Conservation (phyloP, 2,113 vertebrate species). For the Phaethornis superciliosus region DNA sequence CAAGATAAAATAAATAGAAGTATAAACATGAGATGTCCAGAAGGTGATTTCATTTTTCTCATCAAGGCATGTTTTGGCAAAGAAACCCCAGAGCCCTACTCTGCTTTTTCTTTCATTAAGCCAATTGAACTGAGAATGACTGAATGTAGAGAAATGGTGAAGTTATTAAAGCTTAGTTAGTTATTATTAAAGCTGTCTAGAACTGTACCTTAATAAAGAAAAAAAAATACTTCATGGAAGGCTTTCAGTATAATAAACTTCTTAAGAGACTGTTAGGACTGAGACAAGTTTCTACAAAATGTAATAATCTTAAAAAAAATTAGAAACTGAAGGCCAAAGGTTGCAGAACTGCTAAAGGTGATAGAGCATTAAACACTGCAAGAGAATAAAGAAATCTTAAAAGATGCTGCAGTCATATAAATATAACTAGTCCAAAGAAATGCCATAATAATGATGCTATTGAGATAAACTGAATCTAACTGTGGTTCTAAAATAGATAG, state of each 20-base stretch:
- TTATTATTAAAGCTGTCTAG: not conserved
- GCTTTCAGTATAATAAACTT: not conserved
- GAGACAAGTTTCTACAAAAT: not conserved
- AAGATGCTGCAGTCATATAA: not conserved
- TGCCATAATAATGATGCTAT: not conserved
- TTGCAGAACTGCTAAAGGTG: not conserved
- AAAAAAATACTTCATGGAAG: not conserved
- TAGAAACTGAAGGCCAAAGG: not conserved
- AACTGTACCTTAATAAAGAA: not conserved
- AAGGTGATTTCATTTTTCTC: not conserved
- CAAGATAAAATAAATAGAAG: not conserved
- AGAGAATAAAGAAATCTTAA: not conserved
- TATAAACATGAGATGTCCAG: not conserved
- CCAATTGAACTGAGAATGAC: not conserved
- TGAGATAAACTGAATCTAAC: not conserved
- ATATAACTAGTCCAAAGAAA: not conserved
- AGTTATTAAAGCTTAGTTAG: too few species aligned
- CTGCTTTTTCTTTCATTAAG: not conserved
- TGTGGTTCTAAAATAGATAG: not conserved
- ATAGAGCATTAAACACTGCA: not conserved
- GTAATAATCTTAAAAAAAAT: not conserved
- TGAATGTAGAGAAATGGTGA: not conserved
- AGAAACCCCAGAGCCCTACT: not conserved
- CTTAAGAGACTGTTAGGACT: not conserved
- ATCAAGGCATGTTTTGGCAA: not conserved